phyloP scores from a whole-genome alignment of 2,888 invertebrate species.

The Griposia aprilina region DNA sequence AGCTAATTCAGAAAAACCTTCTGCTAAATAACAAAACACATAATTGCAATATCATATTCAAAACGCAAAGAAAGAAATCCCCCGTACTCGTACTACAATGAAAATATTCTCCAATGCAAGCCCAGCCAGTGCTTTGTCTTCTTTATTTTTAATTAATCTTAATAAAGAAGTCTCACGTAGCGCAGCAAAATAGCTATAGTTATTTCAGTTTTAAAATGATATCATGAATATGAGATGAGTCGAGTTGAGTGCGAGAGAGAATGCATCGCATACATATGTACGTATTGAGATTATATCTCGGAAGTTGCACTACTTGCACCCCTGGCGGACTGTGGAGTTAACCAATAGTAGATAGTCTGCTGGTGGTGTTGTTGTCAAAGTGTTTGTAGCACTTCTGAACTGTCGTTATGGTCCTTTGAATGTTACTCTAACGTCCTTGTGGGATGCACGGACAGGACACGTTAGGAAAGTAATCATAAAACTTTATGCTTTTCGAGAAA shows the following conservation, averaged over 20 bases:
- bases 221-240: constrained; percentile 38
- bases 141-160: constrained; percentile 49
- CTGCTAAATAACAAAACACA: constrained; percentile 3
- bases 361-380: background rate
- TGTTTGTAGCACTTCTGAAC: constrained; percentile 18
- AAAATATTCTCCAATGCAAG: constrained; percentile 34
- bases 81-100: constrained; percentile 19
- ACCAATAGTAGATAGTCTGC: constrained; percentile 17
- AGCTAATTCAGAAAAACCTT: constrained; percentile 1
- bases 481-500: constrained; percentile 4
- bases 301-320: constrained; percentile 16
- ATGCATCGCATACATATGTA: constrained; percentile 35
- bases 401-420: constrained; percentile 12
- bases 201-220: constrained; percentile 48
- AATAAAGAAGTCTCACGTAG: constrained; percentile 39
- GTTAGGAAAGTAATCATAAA: constrained; percentile 17
- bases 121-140: constrained; percentile 34
- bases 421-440: background rate
- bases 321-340: constrained; percentile 16
- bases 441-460: background rate
- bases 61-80: constrained; percentile 22
- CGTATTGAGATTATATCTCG: constrained; percentile 34
- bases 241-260: constrained; percentile 11
- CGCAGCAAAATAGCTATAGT: constrained; percentile 15
- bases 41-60: constrained; percentile 29